These are phyloP conservation scores for Drosophila eugracilis DNA, from an alignment of 1,140 invertebrate genomes.

Conservation along the genomic window DNA sequence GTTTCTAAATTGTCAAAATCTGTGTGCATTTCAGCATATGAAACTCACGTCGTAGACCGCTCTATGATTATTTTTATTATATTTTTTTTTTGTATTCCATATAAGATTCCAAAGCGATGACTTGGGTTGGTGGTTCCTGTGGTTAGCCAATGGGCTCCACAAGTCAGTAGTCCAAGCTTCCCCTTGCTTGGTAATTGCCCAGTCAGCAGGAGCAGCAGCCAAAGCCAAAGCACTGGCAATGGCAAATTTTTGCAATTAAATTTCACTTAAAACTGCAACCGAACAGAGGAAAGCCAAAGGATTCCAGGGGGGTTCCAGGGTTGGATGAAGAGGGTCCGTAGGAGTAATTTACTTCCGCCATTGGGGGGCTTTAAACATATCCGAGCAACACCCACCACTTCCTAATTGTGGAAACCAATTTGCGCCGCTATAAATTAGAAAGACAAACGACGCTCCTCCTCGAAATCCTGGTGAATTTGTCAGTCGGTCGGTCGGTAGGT, in stretches of 20 bases:
- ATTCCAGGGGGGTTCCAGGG: too few relatives aligned
- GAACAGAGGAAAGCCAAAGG: slow-evolving; percentile 11
- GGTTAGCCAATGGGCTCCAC: slow-evolving; percentile 24
- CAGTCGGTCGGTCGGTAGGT: neutral
- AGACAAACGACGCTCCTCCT: slow-evolving; percentile 67
- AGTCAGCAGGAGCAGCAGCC: neutral
- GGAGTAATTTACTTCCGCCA: slow-evolving; percentile 77
- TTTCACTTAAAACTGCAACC: slow-evolving; percentile 79
- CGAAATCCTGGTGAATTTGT: slow-evolving; percentile 9
- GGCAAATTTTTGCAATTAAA: slow-evolving; percentile 78
- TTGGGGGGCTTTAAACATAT: slow-evolving; percentile 74
- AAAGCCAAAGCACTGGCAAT: neutral
- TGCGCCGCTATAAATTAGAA: slow-evolving; percentile 81
- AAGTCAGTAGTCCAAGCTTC: neutral
- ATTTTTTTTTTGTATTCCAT: slow-evolving; percentile 6
- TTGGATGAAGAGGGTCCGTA: slow-evolving; percentile 7
- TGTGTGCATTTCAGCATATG: slow-evolving; percentile 77
- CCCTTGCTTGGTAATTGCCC: slow-evolving; percentile 1
- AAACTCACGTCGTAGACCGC: slow-evolving; percentile 64
- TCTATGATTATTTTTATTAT: slow-evolving; percentile 39
- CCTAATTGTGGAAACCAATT: slow-evolving; percentile 83
- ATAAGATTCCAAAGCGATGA: too few relatives aligned
- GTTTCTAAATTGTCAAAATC: slow-evolving; percentile 79
- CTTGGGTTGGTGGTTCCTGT: slow-evolving; percentile 6
- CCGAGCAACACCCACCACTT: slow-evolving; percentile 80